Percentiles rank a stretch among this genome's conserved stretches.
Conservation (phyloP, 2,888 invertebrate species). For the Arrhopalites spinosus region DNA sequence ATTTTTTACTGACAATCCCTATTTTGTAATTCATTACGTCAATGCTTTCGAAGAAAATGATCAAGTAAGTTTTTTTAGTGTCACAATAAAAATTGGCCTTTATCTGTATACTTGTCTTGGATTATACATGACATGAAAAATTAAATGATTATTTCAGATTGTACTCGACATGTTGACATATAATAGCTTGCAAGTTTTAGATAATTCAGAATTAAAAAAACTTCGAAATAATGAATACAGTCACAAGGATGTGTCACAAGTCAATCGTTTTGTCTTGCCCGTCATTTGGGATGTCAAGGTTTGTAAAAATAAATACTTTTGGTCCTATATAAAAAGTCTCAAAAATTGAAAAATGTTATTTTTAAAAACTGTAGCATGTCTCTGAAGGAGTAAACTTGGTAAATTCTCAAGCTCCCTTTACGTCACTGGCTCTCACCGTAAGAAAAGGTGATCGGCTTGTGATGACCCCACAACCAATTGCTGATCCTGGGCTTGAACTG, state of each 20-base stretch:
- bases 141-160: slow-evolving; percentile 49
- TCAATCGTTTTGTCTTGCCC: slow-evolving; percentile 61
- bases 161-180: slow-evolving; percentile 60
- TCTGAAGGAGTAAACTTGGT: slow-evolving; percentile 58
- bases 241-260: slow-evolving; percentile 56
- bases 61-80: slow-evolving; percentile 58
- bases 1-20: slow-evolving; percentile 60
- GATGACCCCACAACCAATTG: slow-evolving; percentile 54
- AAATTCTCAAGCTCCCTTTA: slow-evolving; percentile 49
- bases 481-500: slow-evolving; percentile 60
- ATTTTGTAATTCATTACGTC: slow-evolving; percentile 64
- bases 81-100: too few relatives aligned
- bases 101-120: background rate
- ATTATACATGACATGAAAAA: slow-evolving; percentile 12
- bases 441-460: slow-evolving; percentile 57
- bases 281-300: slow-evolving; percentile 56
- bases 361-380: slow-evolving; percentile 46
- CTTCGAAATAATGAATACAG: slow-evolving; percentile 56
- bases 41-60: slow-evolving; percentile 64
- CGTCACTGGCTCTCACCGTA: slow-evolving; percentile 59
- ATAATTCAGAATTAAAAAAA: slow-evolving; percentile 58
- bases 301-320: too few relatives aligned
- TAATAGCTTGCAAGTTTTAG: slow-evolving; percentile 58
- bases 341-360: too few relatives aligned
- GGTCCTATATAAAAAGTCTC: too few relatives aligned